Percentiles rank a stretch among this genome's conserved stretches.
phyloP scores from a whole-genome alignment of 2,888 invertebrate genomes.

The Acholoe squamosa region DNA sequence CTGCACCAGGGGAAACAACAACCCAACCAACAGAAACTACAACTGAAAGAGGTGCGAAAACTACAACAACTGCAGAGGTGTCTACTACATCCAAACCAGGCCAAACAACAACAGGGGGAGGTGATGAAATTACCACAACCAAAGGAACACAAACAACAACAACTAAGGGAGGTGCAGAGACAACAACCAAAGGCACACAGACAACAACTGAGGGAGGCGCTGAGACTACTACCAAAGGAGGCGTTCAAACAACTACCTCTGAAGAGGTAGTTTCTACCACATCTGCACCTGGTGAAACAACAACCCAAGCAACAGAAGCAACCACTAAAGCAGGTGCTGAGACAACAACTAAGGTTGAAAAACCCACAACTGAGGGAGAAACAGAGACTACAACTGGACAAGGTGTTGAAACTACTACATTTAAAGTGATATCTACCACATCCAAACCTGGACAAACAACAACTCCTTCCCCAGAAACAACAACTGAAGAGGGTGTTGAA shows the following conservation, averaged over 20 bases:
- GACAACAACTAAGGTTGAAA: not conserved
- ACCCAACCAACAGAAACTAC: no score
- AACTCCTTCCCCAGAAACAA: no score
- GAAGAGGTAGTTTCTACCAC: not conserved
- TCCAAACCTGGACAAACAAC: no score
- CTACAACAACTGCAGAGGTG: no score
- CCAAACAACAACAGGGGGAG: conserved; percentile 5
- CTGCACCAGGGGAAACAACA: not conserved
- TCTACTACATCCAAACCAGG: no score
- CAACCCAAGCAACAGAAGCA: not conserved
- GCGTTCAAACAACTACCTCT: not conserved
- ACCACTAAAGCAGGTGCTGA: not conserved
- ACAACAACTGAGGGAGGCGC: not conserved
- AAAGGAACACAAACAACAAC: not conserved
- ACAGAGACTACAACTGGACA: not conserved
- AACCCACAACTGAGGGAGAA: not conserved
- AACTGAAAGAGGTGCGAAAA: no score
- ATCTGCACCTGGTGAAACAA: not conserved
- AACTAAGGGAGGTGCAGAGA: not conserved
- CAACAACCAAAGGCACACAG: not conserved
- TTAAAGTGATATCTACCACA: no score
- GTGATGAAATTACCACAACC: not conserved
- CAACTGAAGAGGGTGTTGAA: no score
- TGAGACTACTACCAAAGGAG: not conserved
- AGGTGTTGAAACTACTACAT: not conserved